Evolutionary conservation across 2,888 invertebrate genomes (phyloP).

Genomic region (Conops quadrifasciatus): DNA sequence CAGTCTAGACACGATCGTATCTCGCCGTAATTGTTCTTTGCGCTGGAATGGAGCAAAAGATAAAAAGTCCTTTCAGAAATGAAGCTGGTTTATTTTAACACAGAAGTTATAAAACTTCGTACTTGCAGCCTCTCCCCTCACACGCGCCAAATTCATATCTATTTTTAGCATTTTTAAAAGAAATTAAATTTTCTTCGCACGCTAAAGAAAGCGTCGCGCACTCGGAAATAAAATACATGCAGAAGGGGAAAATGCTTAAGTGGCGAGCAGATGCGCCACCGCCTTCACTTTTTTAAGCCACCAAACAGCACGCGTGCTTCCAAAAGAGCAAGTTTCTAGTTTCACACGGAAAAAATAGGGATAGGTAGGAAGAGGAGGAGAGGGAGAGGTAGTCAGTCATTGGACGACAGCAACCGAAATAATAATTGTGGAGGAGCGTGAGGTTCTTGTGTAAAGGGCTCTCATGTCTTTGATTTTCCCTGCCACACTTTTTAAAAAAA

Average conservation of each 20-base stretch:
- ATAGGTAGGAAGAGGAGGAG: not conserved
- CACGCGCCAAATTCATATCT: conserved; percentile 34
- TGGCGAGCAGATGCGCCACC: conserved; percentile 24
- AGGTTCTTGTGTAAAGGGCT: too few species aligned
- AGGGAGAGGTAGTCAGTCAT: too few species aligned
- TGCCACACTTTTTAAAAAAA: too few species aligned
- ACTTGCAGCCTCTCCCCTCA: not conserved
- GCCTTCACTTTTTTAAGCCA: not conserved
- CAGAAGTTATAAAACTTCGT: conserved; percentile 29
- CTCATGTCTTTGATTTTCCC: too few species aligned
- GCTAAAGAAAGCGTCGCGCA: not conserved
- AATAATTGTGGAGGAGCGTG: too few species aligned
- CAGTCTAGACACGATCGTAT: conserved; percentile 36
- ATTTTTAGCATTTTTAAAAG: not conserved
- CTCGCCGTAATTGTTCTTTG: not conserved
- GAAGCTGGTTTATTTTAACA: conserved; percentile 12
- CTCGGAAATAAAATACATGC: too few species aligned
- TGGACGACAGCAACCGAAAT: too few species aligned
- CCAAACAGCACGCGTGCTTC: not conserved
- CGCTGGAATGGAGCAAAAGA: not conserved
- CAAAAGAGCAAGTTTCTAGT: not conserved
- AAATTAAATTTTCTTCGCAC: not conserved
- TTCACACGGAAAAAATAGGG: not conserved
- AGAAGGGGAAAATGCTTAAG: conserved; percentile 9
- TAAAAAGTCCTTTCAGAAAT: conserved; percentile 10